Conservation (phyloP, 2,888 invertebrate genomes). For the Monopis laevigella region DNA sequence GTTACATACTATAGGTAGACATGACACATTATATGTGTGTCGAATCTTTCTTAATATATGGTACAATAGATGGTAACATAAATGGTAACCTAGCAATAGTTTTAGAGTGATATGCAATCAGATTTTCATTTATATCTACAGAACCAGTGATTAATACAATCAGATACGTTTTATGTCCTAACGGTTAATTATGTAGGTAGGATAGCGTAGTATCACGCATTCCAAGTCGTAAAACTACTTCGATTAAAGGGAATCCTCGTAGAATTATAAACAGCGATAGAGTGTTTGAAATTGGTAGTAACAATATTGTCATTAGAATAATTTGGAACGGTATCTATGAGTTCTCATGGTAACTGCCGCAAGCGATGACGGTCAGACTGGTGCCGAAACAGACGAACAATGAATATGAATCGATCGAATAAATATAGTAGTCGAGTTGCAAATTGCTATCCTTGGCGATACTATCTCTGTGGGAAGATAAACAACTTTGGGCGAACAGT, state of each 20-base stretch:
- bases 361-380: background rate
- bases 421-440: constrained; percentile 5
- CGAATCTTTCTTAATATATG: too few species aligned
- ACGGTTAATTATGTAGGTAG: too few species aligned
- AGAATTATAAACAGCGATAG: background rate
- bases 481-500: constrained; percentile 4
- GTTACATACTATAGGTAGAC: too few species aligned
- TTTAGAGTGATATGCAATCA: too few species aligned
- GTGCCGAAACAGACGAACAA: background rate
- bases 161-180: too few species aligned
- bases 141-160: too few species aligned
- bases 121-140: too few species aligned
- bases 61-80: too few species aligned
- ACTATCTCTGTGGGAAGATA: constrained; percentile 9
- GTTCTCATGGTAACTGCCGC: too few species aligned
- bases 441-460: constrained; percentile 6
- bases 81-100: too few species aligned
- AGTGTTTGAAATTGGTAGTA: background rate
- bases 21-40: too few species aligned
- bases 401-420: constrained; percentile 9
- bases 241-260: constrained; percentile 2
- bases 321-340: background rate
- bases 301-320: background rate
- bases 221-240: constrained; percentile 3
- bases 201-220: too few species aligned